Evolutionary conservation across 2,113 vertebrate species (phyloP).

Genomic region (Lipophrys pholis): DNA sequence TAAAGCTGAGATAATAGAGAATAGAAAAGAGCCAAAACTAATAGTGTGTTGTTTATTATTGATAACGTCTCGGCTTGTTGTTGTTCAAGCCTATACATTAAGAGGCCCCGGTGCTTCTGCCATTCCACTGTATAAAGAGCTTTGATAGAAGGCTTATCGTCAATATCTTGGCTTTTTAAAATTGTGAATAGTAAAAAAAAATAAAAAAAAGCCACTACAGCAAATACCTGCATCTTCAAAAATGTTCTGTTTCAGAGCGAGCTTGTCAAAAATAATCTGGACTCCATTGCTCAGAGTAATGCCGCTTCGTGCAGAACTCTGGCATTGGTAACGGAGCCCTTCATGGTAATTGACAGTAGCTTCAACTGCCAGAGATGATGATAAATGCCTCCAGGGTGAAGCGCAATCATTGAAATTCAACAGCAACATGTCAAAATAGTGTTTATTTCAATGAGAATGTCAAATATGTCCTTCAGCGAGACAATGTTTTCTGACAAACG

Average conservation of each 20-base stretch:
- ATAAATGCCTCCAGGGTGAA: conserved; percentile 16
- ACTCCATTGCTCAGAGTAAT: neutral
- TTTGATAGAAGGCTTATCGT: conserved; percentile 35
- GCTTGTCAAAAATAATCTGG: neutral
- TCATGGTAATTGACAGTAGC: conserved; percentile 12
- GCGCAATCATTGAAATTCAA: conserved; percentile 11
- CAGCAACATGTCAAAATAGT: conserved; percentile 7
- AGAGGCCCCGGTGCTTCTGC: neutral
- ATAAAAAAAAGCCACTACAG: neutral
- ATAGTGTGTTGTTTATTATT: neutral
- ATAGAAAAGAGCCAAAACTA: conserved; percentile 1
- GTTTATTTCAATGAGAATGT: conserved; percentile 27
- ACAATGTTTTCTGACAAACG: conserved; percentile 8
- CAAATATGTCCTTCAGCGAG: conserved; percentile 6
- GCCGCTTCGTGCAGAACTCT: neutral
- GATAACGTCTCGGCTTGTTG: conserved; percentile 13
- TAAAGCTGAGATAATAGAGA: neutral
- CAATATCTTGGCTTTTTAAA: conserved; percentile 5
- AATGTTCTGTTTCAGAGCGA: neutral
- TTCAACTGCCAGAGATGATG: conserved; percentile 1
- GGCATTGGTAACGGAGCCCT: conserved; percentile 6
- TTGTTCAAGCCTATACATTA: conserved; percentile 11
- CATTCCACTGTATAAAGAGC: conserved; percentile 1
- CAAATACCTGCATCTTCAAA: conserved; percentile 4
- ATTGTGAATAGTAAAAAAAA: conserved; percentile 36